Evolutionary conservation across 2,113 vertebrate species (phyloP), one percentile per base, ranked within the genome.

Genomic region (Microtus pennsylvanicus): DNA sequence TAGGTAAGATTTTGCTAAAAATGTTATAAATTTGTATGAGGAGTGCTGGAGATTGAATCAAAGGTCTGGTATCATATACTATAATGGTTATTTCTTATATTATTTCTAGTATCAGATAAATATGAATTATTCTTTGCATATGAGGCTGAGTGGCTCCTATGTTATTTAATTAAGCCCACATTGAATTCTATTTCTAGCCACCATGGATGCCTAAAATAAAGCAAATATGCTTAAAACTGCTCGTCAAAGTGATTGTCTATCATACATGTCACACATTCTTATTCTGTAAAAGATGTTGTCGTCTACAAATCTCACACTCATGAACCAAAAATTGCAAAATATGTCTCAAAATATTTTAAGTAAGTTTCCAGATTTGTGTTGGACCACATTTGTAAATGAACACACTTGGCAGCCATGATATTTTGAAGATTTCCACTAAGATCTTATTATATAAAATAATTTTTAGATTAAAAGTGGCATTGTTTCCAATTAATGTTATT

Each of bases 1-100:
- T 45, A 61, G 67, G 28, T 76, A 33, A 35, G 38, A 75, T 80
- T 96, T 92, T 90, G 74, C 86, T 94, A 13, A 8, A 58, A 87
- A 75, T 58, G 74, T 67, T 80, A 86, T 65, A 19, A 86, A 75
- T 87, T 85, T 65, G 11, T 42, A 67, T 38, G 22, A 7, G 6
- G 42, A 8, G 7, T 26, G 6, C 26, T 55, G 19, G 26, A 10
- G 21, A 22, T 30, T 92, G 55, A 75, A 75, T 30, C 7, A 26
- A 58, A 12, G 4, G 19, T 16, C 45, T 67, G 38, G 6, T 16
- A 38, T 42, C 8, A 26, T 78, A 14, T 58, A 33, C 80, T 83
- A 52, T 12, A 69, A 42, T 74, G 8, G 10, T 72, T 42, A 65
- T 80, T 87, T 81, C 45, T 96, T 1, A 65, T 76, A 45, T 75